Base-by-base conservation (phyloP, 2,113 vertebrate species). In the Morone saxatilis region DNA sequence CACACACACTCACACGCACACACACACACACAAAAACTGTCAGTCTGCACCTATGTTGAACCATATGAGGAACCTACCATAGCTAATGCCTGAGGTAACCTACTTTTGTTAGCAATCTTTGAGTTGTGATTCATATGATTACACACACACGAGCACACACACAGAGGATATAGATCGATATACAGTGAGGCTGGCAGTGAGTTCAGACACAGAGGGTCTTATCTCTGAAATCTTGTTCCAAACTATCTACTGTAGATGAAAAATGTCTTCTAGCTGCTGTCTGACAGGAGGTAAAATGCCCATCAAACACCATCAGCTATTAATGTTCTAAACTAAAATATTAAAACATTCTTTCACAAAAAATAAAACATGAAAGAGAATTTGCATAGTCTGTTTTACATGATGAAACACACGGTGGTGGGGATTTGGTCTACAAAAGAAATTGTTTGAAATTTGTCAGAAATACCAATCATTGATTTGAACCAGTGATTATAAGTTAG, bases 61-160 rank as follows among this genome's bases (percentile, higher is more conserved):
- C 25, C 25, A 25, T 25, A 25, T 25, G 75, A 79, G 60, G 40
- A 91, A 70, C 56, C 47, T 77, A 59, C 83, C 73, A 74, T 75
- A 71, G 68, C 76, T 75, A 88, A 83, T 67, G 91, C 92, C 79
- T 43, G 31, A 69, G 79, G 90, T 87, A 92, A 90, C 81, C 86
- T 81, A 86, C 84, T 92, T 86, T 86, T 83, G 70, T 76, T 87
- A 63, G 25, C 67, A 41, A 43, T 73, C 22, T 80, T 48, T 50
- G 74, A 87, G 50, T 69, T 69, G 56, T 87, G 70, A 81, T 80
- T 83, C 71, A 86, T 60, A 38, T 31, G 16, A 70, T 72, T 9
- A 54, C 50, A 57, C 70, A 67, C 62, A 66, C 57, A 72, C 53
- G 25, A 25, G 25, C 14, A 61, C 66, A 76, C 40, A 48, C 31